Evolutionary conservation across 1,140 invertebrate genomes (phyloP).

Genomic region (Aphis craccivora): DNA sequence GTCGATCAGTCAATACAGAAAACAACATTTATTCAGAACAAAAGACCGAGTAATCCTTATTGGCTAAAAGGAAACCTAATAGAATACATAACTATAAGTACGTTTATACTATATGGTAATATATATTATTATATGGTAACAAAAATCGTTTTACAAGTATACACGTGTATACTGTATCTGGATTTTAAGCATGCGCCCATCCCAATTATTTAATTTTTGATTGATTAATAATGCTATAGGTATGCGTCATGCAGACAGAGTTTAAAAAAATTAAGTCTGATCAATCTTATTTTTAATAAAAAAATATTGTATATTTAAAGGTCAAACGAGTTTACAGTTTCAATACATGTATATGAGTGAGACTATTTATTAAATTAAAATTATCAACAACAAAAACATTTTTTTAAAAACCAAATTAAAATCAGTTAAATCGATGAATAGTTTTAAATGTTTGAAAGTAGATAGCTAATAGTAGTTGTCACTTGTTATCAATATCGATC

Average conservation of each 20-base stretch:
- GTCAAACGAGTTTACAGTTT: conserved; percentile 1
- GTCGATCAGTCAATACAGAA: conserved; percentile 46
- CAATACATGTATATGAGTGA: neutral
- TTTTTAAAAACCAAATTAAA: neutral
- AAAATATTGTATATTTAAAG: neutral
- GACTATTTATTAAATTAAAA: neutral
- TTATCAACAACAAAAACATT: neutral
- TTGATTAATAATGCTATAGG: conserved; percentile 13
- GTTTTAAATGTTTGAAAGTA: neutral
- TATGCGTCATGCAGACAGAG: neutral
- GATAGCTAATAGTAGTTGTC: neutral
- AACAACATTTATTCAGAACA: conserved; percentile 45
- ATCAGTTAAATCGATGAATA: neutral
- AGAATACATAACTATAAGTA: conserved; percentile 20
- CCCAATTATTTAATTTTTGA: conserved; percentile 23
- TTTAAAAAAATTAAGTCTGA: neutral
- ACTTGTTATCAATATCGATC: neutral
- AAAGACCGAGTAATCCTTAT: conserved; percentile 25
- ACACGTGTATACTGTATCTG: neutral
- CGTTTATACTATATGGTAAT: conserved; percentile 31
- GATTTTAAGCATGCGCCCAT: neutral
- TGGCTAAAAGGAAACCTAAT: conserved; percentile 21
- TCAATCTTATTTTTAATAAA: conserved; percentile 41
- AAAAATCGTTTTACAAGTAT: conserved; percentile 10
- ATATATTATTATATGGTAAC: conserved; percentile 22